Evolutionary conservation across 2,888 invertebrate species (phyloP).

Genomic region (Rotaria sp.): DNA sequence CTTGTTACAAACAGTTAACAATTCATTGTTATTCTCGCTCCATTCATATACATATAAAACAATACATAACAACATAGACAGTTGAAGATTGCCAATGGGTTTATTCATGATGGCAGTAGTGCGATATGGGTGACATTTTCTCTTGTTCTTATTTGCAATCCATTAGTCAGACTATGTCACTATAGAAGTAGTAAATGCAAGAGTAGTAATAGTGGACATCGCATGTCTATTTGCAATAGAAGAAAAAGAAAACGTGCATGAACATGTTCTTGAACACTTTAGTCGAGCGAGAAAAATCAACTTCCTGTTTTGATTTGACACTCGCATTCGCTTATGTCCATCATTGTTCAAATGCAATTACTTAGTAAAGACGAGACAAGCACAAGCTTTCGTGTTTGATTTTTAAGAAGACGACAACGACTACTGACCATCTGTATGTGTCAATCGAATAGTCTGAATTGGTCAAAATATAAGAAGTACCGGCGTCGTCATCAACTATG

Average conservation of each 20-base stretch:
- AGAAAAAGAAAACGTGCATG: background rate
- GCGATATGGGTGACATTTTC: background rate
- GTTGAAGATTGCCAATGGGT: background rate
- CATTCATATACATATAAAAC: background rate
- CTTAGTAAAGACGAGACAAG: background rate
- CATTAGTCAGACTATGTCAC: background rate
- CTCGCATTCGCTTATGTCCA: background rate
- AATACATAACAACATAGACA: background rate
- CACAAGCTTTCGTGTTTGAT: conserved; percentile 1
- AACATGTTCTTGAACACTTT: conserved; percentile 19
- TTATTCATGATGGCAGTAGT: background rate
- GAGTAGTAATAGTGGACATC: background rate
- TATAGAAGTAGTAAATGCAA: background rate
- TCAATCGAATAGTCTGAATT: conserved; percentile 6
- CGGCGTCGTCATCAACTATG: background rate
- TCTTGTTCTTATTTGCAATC: background rate
- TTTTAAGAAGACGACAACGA: background rate
- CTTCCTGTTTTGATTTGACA: conserved; percentile 14
- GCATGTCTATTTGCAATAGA: background rate
- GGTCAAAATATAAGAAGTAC: background rate
- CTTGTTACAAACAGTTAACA: background rate
- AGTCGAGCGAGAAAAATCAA: conserved; percentile 9
- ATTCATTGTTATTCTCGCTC: background rate
- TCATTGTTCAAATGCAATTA: background rate
- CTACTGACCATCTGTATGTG: background rate